Conservation (phyloP, 2,888 invertebrate genomes). For the Macaria liturata region DNA sequence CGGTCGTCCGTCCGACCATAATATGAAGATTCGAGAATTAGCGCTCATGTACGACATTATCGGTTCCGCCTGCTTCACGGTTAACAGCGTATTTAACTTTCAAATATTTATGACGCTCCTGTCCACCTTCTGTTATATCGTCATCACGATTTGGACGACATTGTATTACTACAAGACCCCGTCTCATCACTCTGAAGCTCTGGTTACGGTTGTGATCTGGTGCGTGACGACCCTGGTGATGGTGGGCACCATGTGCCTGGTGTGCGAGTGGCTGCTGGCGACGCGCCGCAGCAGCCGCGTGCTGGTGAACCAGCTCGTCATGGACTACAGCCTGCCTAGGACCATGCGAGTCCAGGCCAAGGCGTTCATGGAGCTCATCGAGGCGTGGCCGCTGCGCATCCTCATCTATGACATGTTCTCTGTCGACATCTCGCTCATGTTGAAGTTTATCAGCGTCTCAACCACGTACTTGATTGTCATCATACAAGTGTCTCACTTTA, state of each 20-base stretch:
- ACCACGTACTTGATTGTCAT: conserved; percentile 68
- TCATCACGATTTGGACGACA: conserved; percentile 57
- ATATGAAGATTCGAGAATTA: conserved; percentile 53
- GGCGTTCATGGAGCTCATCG: conserved; percentile 62
- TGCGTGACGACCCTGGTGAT: conserved; percentile 47
- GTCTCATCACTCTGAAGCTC: conserved; percentile 36
- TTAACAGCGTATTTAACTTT: conserved; percentile 59
- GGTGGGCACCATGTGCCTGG: conserved; percentile 50
- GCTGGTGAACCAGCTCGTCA: conserved; percentile 60
- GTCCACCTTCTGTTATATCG: conserved; percentile 55
- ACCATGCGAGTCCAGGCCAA: conserved; percentile 60
- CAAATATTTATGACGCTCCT: conserved; percentile 61
- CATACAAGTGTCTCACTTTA: conserved; percentile 61
- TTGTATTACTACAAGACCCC: conserved; percentile 47
- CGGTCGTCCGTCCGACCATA: conserved; percentile 41
- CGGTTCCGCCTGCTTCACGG: conserved; percentile 48
- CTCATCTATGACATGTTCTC: conserved; percentile 62
- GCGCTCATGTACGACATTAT: conserved; percentile 52
- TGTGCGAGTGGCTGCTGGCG: conserved; percentile 52
- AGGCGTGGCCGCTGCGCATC: conserved; percentile 57
- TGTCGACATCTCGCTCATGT: conserved; percentile 61
- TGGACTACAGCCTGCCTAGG: conserved; percentile 60
- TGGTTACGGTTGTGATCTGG: conserved; percentile 49
- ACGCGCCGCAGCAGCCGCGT: conserved; percentile 52
- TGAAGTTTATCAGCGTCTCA: conserved; percentile 66